Evolutionary conservation across 2,888 invertebrate genomes (phyloP), one percentile per base, ranked within the genome.

Genomic region (Archips crataeganus): DNA sequence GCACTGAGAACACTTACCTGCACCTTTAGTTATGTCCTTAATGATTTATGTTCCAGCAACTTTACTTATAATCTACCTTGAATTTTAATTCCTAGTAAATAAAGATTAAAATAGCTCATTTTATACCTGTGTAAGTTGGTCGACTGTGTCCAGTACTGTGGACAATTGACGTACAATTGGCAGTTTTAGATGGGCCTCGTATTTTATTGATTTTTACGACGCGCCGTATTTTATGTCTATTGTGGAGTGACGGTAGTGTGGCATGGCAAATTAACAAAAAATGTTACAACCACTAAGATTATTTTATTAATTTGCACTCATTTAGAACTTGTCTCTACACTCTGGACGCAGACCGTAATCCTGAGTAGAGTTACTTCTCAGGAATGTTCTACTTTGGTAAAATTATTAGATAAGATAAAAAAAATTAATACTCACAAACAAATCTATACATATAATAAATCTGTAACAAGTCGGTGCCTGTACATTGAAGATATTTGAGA

Each of bases 151-250:
- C 84, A 84, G 87, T 81, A 86, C 80, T 83, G 83, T 86, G 83
- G 81, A 87, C 90, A 88, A 90, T 89, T 87, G 87, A 82, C 85
- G 83, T 81, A 81, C 84, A 88, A 91, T 90, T 89, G 90, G 87
- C 85, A 85, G 80, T 78, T 70, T 84, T 77, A 78, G 81, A 81
- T 82, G 82, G 80, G 76, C 78, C 80, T 87, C 89, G 86, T 91
- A 91, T 88, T 87, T 92, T 84, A 90, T 80, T 79, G 77, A 85
- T 85, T 88, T 92, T 93, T 89, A 92, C 87, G 90, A 87, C 84
- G 80, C 73, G 86, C 84, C 89, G 84, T 92, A 88, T 86, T 86
- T 92, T 86, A 89, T 83, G 80, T 80, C 79, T 78, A 79, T 83
- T 85, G 81, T 81, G 77, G 82, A 63, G 49, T 64, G 60, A 79